Evolutionary conservation across 2,797 vertebrate species (phyloP).

Genomic region (Semotilus atromaculatus): DNA sequence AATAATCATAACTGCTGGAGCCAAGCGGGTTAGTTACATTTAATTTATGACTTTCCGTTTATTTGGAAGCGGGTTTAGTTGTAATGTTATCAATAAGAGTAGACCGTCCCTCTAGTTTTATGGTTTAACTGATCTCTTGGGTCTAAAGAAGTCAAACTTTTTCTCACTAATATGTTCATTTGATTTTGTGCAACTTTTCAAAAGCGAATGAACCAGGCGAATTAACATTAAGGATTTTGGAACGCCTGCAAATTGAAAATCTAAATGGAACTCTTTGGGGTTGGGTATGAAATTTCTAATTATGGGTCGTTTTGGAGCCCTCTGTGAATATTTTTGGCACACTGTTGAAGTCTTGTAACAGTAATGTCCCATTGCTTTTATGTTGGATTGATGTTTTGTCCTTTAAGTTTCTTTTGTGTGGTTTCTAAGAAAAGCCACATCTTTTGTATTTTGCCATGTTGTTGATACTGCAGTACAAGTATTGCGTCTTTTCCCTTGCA

Average conservation of each 20-base stretch:
- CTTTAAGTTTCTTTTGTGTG: slow-evolving; percentile 9
- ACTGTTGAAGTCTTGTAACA: slow-evolving; percentile 6
- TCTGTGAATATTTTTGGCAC: slow-evolving; percentile 1
- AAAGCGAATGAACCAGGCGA: not conserved
- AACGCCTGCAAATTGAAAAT: not conserved
- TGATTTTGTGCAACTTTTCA: not conserved
- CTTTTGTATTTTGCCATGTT: slow-evolving; percentile 43
- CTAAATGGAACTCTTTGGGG: slow-evolving; percentile 4
- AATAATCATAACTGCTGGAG: slow-evolving; percentile 52
- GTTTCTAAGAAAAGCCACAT: slow-evolving; percentile 24
- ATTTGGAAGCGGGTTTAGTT: slow-evolving; percentile 31
- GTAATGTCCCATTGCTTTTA: not conserved
- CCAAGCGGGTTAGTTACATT: slow-evolving; percentile 36
- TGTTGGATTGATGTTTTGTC: slow-evolving; percentile 20
- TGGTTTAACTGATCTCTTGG: slow-evolving; percentile 17
- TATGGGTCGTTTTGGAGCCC: not conserved
- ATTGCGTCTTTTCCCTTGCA: slow-evolving; percentile 29
- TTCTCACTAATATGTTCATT: not conserved
- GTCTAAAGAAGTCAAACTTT: not conserved
- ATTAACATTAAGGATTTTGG: slow-evolving; percentile 11
- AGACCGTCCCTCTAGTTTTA: not conserved
- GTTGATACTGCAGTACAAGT: slow-evolving; percentile 16
- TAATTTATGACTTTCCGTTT: slow-evolving; percentile 42
- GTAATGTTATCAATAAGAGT: slow-evolving; percentile 27
- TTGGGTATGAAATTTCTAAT: slow-evolving; percentile 1